A percentile compares a stretch with the other conserved stretches of the same genome.
These are phyloP conservation scores for Esox niger DNA, from an alignment of 2,113 vertebrate species.

Conservation along the genomic window DNA sequence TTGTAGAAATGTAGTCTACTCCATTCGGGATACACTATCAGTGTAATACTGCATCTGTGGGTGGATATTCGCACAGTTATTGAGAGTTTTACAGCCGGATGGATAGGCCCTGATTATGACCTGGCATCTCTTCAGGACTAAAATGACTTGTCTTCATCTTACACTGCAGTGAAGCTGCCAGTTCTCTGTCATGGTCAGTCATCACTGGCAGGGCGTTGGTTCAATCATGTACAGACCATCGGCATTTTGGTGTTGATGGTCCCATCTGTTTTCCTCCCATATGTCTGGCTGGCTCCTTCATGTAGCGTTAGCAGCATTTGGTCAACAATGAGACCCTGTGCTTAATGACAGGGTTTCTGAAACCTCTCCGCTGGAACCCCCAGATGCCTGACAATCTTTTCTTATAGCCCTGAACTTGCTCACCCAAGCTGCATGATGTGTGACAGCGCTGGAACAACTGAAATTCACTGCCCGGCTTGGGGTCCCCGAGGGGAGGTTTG, in stretches of 20 bases:
- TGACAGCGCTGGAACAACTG: no score
- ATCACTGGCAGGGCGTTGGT: slow-evolving; percentile 38
- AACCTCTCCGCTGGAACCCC: neutral
- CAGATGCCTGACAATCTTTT: no score
- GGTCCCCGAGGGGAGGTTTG: no score
- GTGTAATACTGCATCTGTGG: neutral
- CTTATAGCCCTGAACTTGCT: no score
- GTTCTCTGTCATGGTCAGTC: slow-evolving; percentile 23
- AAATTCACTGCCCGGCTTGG: no score
- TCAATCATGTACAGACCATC: slow-evolving; percentile 48
- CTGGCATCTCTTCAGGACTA: slow-evolving; percentile 3
- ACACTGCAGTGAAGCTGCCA: slow-evolving; percentile 31
- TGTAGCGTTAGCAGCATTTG: slow-evolving; percentile 48
- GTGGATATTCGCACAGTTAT: slow-evolving; percentile 9
- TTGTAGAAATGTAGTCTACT: neutral
- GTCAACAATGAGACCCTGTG: slow-evolving; percentile 32
- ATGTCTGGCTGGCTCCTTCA: slow-evolving; percentile 18
- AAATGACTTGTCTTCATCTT: slow-evolving; percentile 47
- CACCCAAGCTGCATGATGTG: no score
- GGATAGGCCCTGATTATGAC: neutral
- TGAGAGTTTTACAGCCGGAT: slow-evolving; percentile 6
- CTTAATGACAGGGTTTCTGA: slow-evolving; percentile 27
- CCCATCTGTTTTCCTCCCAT: slow-evolving; percentile 43
- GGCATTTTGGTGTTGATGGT: slow-evolving; percentile 54
- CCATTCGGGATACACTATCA: neutral